phyloP scores from a whole-genome alignment of 1,140 invertebrate species.

The Drosophila serrata region DNA sequence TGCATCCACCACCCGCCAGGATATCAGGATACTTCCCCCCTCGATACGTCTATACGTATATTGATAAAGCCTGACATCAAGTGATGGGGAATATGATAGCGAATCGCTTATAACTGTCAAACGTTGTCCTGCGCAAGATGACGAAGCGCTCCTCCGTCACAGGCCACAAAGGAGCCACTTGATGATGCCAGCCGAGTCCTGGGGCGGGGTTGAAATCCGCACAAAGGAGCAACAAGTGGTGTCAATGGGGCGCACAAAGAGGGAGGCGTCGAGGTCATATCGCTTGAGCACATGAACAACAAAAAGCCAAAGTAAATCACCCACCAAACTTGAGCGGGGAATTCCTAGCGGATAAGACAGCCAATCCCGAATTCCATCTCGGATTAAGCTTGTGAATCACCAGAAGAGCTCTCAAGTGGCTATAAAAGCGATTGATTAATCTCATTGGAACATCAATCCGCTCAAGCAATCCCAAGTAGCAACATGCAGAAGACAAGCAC shows the following conservation, averaged over 20 bases:
- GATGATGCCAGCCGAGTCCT: conserved; percentile 20
- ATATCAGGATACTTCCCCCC: not conserved
- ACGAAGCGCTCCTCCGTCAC: conserved; percentile 8
- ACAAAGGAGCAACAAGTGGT: conserved; percentile 50
- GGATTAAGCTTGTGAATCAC: conserved; percentile 53
- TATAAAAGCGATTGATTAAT: conserved; percentile 36
- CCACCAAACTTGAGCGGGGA: conserved; percentile 30
- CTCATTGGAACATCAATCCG: conserved; percentile 36
- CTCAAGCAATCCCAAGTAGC: conserved; percentile 15
- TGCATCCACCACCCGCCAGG: not conserved
- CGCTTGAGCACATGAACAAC: conserved; percentile 1
- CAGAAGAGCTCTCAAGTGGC: conserved; percentile 36
- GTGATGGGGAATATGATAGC: conserved; percentile 23
- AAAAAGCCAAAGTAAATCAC: conserved; percentile 42
- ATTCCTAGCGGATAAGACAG: conserved; percentile 56
- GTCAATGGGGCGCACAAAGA: conserved; percentile 15
- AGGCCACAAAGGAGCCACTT: conserved; percentile 26
- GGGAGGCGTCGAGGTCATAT: conserved; percentile 26
- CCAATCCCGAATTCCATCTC: not conserved
- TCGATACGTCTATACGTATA: conserved; percentile 6
- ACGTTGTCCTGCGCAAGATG: conserved; percentile 42
- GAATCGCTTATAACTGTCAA: conserved; percentile 56
- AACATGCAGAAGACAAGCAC: conserved; percentile 62
- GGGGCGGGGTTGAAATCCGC: conserved; percentile 16
- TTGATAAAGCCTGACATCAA: conserved; percentile 53